A percentile compares a stretch with the other conserved stretches of the same genome.
Conservation (phyloP, 1,140 invertebrate genomes). For the Drosophila kepulauana region DNA sequence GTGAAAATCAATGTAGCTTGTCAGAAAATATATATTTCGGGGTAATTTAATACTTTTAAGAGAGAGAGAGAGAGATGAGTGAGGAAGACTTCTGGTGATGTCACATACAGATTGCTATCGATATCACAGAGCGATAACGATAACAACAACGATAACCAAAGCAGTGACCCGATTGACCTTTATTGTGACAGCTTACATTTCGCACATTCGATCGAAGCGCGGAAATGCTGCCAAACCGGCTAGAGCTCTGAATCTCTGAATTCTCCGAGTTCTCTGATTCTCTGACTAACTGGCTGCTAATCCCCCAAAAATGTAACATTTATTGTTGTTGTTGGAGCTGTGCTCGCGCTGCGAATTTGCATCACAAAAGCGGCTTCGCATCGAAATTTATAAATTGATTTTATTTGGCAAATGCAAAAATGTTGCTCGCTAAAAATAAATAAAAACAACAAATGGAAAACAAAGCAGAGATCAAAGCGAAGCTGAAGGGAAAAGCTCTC, state of each 20-base stretch:
- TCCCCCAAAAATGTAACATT: conserved; percentile 62
- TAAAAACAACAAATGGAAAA: conserved; percentile 38
- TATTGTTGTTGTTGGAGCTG: background rate
- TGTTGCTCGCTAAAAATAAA: conserved; percentile 51
- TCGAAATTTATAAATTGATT: conserved; percentile 77
- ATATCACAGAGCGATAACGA: background rate
- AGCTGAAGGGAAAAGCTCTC: conserved; percentile 9
- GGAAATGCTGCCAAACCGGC: conserved; percentile 80
- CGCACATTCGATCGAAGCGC: conserved; percentile 32
- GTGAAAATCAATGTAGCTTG: background rate
- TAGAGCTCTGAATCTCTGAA: conserved; percentile 15
- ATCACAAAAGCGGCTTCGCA: conserved; percentile 60
- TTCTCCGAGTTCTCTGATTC: background rate
- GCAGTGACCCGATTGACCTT: conserved; percentile 47
- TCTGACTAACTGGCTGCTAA: conserved; percentile 46
- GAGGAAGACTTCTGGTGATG: conserved; percentile 28
- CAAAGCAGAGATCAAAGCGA: conserved; percentile 28
- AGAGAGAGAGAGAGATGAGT: background rate
- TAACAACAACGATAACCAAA: background rate
- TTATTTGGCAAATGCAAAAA: conserved; percentile 50
- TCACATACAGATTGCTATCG: conserved; percentile 5
- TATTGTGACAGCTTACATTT: conserved; percentile 19
- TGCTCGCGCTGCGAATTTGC: conserved; percentile 47
- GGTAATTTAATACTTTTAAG: conserved; percentile 12
- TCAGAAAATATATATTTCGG: conserved; percentile 7